A percentile compares a stretch with the other conserved stretches of the same genome.
These are phyloP conservation scores for Tolmerus cingulatus DNA, from an alignment of 2,888 invertebrate genomes.

Conservation along the genomic window DNA sequence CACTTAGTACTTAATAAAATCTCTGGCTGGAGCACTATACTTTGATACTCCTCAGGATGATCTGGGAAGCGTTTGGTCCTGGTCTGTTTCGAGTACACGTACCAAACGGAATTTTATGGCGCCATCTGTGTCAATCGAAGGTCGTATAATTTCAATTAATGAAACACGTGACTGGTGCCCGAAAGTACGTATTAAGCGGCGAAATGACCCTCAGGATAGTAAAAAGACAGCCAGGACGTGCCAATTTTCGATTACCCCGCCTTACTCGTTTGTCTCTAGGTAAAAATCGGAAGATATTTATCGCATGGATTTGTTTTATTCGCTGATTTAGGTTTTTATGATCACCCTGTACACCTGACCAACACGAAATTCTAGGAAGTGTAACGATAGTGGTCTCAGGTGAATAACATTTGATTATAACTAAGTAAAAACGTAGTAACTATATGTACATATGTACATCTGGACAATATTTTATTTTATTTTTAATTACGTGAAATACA, in stretches of 20 bases:
- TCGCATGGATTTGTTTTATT: neutral
- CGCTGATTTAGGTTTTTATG: neutral
- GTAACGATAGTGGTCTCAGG: neutral
- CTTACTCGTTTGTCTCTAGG: neutral
- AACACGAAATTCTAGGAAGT: neutral
- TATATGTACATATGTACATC: too few relatives aligned
- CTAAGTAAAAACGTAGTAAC: too few relatives aligned
- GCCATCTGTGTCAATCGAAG: slow-evolving; percentile 49
- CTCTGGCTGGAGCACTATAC: neutral
- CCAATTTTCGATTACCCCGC: neutral
- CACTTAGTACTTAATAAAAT: slow-evolving; percentile 41
- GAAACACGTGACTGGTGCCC: slow-evolving; percentile 48
- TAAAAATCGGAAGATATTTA: slow-evolving; percentile 14
- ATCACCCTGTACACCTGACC: neutral
- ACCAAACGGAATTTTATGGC: slow-evolving; percentile 42
- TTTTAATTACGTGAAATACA: too few relatives aligned
- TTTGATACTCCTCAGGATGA: neutral
- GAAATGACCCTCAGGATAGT: slow-evolving; percentile 29
- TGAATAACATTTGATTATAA: neutral
- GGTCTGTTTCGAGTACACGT: slow-evolving; percentile 10
- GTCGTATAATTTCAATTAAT: slow-evolving; percentile 50
- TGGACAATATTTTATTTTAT: too few relatives aligned
- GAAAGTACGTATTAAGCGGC: slow-evolving; percentile 45
- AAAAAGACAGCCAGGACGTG: slow-evolving; percentile 27
- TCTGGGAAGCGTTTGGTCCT: neutral